Percentiles rank a stretch among this genome's conserved stretches.
phyloP scores from a whole-genome alignment of 2,888 invertebrate species.

The Ecliptopera silaceata region DNA sequence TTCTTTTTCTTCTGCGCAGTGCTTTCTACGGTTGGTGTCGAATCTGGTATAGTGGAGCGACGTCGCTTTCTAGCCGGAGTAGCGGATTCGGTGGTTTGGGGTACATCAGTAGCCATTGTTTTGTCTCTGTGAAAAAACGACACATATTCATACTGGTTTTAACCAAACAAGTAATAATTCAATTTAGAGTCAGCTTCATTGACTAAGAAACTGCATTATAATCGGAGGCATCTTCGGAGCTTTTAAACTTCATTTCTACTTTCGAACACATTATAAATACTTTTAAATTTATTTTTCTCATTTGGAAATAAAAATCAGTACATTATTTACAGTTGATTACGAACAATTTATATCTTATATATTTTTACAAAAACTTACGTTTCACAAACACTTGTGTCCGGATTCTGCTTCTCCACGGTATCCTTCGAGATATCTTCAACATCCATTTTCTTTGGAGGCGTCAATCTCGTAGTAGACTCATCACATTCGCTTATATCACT shows the following conservation, averaged over 20 bases:
- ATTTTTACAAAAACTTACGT: constrained; percentile 30
- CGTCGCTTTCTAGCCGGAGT: constrained; percentile 61
- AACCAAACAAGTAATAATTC: no score
- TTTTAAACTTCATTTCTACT: no score
- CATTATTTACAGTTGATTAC: no score
- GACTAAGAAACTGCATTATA: no score
- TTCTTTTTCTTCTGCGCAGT: constrained; percentile 38
- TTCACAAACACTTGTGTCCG: constrained; percentile 45
- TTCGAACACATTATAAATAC: no score
- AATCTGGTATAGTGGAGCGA: constrained; percentile 63
- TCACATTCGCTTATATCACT: constrained; percentile 60
- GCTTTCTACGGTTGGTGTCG: constrained; percentile 56
- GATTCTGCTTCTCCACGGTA: constrained; percentile 19
- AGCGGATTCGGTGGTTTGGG: constrained; percentile 25
- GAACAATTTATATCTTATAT: no score
- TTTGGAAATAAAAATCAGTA: no score
- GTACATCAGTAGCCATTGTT: constrained; percentile 44
- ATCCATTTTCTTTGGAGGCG: constrained; percentile 53
- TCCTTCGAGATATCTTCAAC: constrained; percentile 45
- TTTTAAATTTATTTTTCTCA: no score
- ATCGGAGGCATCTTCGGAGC: no score
- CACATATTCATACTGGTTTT: neutral
- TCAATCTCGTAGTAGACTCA: constrained; percentile 38
- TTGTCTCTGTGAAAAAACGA: constrained; percentile 46
- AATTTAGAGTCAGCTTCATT: no score